Base-by-base conservation (phyloP, 2,888 invertebrate genomes). In the Cerceris rybyensis region DNA sequence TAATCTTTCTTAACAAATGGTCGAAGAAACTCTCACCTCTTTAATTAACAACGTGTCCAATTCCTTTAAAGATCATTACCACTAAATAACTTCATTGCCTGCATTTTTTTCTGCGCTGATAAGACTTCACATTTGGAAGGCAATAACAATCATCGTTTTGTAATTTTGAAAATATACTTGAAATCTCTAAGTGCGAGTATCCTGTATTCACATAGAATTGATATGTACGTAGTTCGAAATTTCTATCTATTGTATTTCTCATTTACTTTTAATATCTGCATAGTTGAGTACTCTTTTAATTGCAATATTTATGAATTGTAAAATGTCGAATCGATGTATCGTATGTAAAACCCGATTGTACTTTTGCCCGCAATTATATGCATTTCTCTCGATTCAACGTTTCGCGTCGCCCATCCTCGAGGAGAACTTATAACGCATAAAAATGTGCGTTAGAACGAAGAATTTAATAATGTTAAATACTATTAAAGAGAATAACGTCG, bases 381-480 rank as follows among this genome's bases (percentile, higher is more conserved):
- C 11, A 52, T 52, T 5, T 7, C 8, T 46, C 6, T 46, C 46
- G 11, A 46, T 46, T 46, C 8, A 46, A 39, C 16, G 1, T 59
- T 54, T 13, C 41, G n/a, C 54, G 14, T 28, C 67, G 55, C 13
- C 28, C 11, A 65, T 66, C 66, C 80, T 75, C 75, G 71, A 80
- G 80, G 70, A 69, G 66, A 54, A 14, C 58, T 16, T 28, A 43
- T 41, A 64, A 79, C 77, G 74, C 70, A 60, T 49, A 78, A 74
- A 75, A 73, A 28, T 85, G 83, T 84, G 85, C 85, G 83, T 85
- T 85, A 70, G 67, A 78, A 85, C 76, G 73, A 80, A 85, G 70
- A 78, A 79, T 76, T 82, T 65, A 78, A 73, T 70, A 80, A 84
- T 75, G 70, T 82, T 82, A 82, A 77, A 75, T 70, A 70, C 76